Conservation (phyloP, 2,888 invertebrate species). For the Coelinius sp. region DNA sequence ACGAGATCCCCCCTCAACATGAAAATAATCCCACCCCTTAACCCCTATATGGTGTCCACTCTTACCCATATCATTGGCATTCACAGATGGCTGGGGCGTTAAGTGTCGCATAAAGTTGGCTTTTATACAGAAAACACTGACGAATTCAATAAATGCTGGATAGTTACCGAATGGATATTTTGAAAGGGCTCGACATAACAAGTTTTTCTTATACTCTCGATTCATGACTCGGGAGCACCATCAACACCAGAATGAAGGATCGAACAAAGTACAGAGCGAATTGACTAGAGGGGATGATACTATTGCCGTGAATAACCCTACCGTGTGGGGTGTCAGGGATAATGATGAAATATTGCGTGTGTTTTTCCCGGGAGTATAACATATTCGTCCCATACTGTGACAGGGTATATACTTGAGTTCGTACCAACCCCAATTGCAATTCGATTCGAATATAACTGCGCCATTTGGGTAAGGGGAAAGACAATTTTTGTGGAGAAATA, state of each 20-base stretch:
- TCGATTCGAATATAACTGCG: constrained; percentile 62
- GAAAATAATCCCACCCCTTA: not conserved
- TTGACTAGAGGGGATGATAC: constrained; percentile 23
- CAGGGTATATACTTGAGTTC: constrained; percentile 3
- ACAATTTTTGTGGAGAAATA: not conserved
- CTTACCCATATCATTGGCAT: not conserved
- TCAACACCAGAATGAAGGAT: constrained; percentile 40
- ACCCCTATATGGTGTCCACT: not conserved
- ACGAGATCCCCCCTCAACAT: constrained; percentile 3
- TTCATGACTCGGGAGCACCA: constrained; percentile 55
- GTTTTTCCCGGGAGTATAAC: constrained; percentile 47
- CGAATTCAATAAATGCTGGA: constrained; percentile 64
- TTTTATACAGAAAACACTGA: constrained; percentile 59
- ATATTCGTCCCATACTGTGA: constrained; percentile 31
- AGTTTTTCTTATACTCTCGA: constrained; percentile 61
- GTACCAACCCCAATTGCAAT: constrained; percentile 55
- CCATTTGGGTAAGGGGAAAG: constrained; percentile 36
- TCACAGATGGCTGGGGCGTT: constrained; percentile 63
- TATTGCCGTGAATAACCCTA: constrained; percentile 30
- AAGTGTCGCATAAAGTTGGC: constrained; percentile 65
- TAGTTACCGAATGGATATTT: constrained; percentile 12
- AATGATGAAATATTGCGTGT: constrained; percentile 69
- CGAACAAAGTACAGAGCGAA: constrained; percentile 29
- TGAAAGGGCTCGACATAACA: constrained; percentile 31
- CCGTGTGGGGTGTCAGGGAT: constrained; percentile 59